Base-by-base conservation (phyloP, 2,797 vertebrate species). In the Gadopsis bispinosus region DNA sequence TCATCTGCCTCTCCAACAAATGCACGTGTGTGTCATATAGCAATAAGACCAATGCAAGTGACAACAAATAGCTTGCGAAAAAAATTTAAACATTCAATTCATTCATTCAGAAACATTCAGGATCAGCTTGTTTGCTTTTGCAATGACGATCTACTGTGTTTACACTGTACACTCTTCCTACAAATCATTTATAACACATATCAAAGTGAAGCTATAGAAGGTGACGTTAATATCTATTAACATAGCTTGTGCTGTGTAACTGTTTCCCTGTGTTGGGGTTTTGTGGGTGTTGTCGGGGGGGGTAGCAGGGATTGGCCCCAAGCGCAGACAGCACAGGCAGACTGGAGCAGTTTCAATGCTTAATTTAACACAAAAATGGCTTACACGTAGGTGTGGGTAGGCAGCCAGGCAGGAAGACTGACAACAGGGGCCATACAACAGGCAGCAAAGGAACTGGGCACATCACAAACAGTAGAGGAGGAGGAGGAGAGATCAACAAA, bases 51-150 rank as follows among this genome's bases (percentile, higher is more conserved):
- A 33, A 17, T 11, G 12, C 12, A 75, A 37, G 58, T n/a, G 35
- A 62, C 72, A 53, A 14, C 29, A 41, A 9, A 48, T 41, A 61
- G 50, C n/a, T 17, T 37, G 26, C 26, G 26, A 26, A 26, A 26
- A 26, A 26, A 26, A 1, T 26, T 26, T 26, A 26, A 26, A 26
- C 26, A 26, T 26, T 26, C 26, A 26, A 26, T 26, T 26, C 26
- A 26, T 26, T 26, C 26, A 26, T 26, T 26, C 26, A 26, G 26
- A 26, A 26, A 26, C 26, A 26, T 26, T 65, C 20, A 77, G 22
- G 4, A 41, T 68, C 1, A 1, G 1, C 12, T 70, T 81, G 26
- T 26, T 83, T 83, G 85, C 4, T 33, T 35, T 67, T 74, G 13
- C 19, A 67, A 17, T 68, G 8, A 45, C 43, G 22, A 55, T 69